phyloP scores from a whole-genome alignment of 2,113 vertebrate genomes.

The Bostrychus sinensis region DNA sequence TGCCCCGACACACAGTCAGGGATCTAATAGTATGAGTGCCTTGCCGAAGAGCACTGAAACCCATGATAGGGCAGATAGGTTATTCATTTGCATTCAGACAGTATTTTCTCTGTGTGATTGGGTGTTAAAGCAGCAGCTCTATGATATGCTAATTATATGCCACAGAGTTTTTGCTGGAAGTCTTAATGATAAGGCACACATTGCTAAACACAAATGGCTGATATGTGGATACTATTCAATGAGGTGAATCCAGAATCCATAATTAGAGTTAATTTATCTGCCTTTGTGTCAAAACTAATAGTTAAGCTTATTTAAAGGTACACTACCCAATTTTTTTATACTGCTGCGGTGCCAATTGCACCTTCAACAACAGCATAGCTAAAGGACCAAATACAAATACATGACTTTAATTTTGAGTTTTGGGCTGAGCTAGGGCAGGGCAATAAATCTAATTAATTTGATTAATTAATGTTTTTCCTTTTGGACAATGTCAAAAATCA shows the following conservation, averaged over 20 bases:
- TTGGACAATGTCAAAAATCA: no score
- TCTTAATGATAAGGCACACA: constrained; percentile 32
- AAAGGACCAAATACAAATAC: no score
- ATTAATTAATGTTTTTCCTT: no score
- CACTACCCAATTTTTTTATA: no score
- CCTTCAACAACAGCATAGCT: no score
- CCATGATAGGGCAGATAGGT: not conserved
- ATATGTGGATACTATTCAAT: constrained; percentile 1
- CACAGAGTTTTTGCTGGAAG: constrained; percentile 21
- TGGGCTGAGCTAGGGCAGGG: no score
- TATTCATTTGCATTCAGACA: constrained; percentile 45
- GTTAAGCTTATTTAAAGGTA: no score
- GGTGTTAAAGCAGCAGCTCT: constrained; percentile 37
- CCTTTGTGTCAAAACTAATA: constrained; percentile 23
- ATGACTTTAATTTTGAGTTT: no score
- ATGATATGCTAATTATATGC: constrained; percentile 51
- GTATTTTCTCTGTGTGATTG: constrained; percentile 38
- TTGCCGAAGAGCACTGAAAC: constrained; percentile 15
- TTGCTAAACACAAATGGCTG: constrained; percentile 6
- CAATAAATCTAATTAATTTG: no score
- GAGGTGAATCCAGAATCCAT: constrained; percentile 15
- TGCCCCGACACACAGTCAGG: not conserved
- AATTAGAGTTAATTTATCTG: constrained; percentile 20
- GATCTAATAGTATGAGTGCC: constrained; percentile 10
- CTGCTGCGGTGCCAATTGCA: no score